A percentile compares a stretch with the other conserved stretches of the same genome.
Evolutionary conservation across 2,888 invertebrate genomes (phyloP).

Genomic region (Heliconius ismenius): DNA sequence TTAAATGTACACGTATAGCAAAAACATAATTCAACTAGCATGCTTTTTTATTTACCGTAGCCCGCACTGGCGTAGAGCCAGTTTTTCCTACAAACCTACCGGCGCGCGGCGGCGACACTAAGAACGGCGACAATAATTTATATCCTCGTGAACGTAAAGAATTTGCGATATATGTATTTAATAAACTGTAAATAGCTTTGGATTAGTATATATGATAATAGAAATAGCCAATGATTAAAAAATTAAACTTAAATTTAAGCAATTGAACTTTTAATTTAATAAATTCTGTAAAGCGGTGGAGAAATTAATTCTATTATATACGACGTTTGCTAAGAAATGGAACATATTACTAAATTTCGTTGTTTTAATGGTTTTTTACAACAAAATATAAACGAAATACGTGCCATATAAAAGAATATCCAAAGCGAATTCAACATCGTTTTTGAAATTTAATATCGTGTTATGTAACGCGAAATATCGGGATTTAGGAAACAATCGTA

Average conservation of each 20-base stretch:
- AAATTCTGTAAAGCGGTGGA: too few species aligned
- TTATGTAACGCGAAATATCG: constrained; percentile 11
- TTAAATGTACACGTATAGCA: constrained; percentile 10
- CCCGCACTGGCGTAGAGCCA: constrained; percentile 19
- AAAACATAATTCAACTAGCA: constrained; percentile 17
- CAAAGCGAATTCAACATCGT: neutral
- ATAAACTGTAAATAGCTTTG: neutral
- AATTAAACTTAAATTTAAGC: neutral
- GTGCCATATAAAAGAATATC: neutral
- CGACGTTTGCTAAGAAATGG: too few species aligned
- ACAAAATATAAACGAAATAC: neutral
- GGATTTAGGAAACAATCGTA: constrained; percentile 13
- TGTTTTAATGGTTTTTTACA: too few species aligned
- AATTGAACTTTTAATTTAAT: neutral
- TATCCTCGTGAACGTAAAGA: constrained; percentile 28
- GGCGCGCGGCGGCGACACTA: constrained; percentile 17
- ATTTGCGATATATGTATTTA: constrained; percentile 6
- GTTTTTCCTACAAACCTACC: constrained; percentile 30
- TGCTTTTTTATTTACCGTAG: constrained; percentile 9
- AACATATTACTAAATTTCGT: too few species aligned
- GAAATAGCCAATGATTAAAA: neutral
- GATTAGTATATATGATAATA: neutral
- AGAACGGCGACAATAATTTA: constrained; percentile 46
- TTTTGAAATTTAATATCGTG: neutral
- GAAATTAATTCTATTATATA: too few species aligned